Conservation (phyloP, 2,888 invertebrate genomes). For the Chloroclysta siterata region DNA sequence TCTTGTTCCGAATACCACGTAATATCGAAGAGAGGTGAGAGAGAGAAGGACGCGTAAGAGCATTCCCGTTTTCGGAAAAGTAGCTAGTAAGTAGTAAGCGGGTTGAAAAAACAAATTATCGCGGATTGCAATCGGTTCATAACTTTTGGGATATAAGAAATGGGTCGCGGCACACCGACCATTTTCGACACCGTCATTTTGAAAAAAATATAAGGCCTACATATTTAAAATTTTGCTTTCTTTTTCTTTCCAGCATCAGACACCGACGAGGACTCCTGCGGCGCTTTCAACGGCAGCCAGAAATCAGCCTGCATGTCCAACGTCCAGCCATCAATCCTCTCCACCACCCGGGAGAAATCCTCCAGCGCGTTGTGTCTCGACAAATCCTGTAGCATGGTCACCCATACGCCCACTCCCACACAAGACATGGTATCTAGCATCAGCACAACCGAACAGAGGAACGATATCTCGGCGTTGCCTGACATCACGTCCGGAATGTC, state of each 20-base stretch:
- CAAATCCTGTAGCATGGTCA: slow-evolving; percentile 77
- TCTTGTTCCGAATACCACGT: too few species aligned
- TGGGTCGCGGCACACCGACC: too few species aligned
- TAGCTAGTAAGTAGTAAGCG: too few species aligned
- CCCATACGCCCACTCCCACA: slow-evolving; percentile 81
- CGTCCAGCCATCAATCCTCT: slow-evolving; percentile 73
- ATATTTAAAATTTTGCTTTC: too few species aligned
- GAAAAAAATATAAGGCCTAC: too few species aligned
- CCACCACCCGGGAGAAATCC: slow-evolving; percentile 75
- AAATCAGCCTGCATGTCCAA: slow-evolving; percentile 80
- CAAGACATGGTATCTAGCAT: slow-evolving; percentile 83
- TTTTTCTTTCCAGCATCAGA: slow-evolving; percentile 63
- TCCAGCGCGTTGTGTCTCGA: slow-evolving; percentile 80
- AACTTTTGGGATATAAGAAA: too few species aligned
- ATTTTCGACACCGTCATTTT: too few species aligned
- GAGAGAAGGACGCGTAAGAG: too few species aligned
- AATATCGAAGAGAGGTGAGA: too few species aligned
- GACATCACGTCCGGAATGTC: slow-evolving; percentile 81
- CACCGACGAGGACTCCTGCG: slow-evolving; percentile 81
- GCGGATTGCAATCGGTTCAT: too few species aligned
- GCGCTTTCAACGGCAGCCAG: slow-evolving; percentile 78
- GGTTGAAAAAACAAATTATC: too few species aligned
- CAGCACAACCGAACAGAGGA: slow-evolving; percentile 78
- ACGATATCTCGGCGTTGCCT: slow-evolving; percentile 75
- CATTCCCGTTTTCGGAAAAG: too few species aligned